These are phyloP conservation scores for Discoglossus pictus DNA, from an alignment of 2,797 vertebrate genomes.

Conservation along the genomic window DNA sequence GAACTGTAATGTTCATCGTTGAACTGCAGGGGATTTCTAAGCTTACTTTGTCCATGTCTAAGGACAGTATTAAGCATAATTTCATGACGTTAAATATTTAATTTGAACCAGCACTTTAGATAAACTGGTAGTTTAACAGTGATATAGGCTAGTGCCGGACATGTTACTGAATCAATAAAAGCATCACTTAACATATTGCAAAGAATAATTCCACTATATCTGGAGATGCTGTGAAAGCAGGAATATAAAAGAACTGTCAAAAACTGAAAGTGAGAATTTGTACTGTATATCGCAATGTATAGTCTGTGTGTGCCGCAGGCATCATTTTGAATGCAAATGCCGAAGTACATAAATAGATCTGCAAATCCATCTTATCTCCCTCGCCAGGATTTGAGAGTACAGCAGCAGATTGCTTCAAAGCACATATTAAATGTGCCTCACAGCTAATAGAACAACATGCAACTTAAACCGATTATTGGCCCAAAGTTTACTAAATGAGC, in stretches of 20 bases:
- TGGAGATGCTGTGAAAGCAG: background rate
- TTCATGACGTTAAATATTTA: background rate
- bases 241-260: background rate
- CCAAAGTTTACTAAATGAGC: conserved; percentile 8
- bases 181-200: background rate
- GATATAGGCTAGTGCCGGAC: too few relatives aligned
- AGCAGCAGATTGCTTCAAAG: conserved; percentile 28
- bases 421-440: conserved; percentile 33
- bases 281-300: conserved; percentile 10
- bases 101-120: too few relatives aligned
- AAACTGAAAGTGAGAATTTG: conserved; percentile 1
- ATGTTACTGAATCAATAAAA: background rate
- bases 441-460: conserved; percentile 1
- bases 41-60: too few relatives aligned
- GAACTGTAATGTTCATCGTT: too few relatives aligned
- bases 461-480: conserved; percentile 10
- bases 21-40: too few relatives aligned
- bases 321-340: conserved; percentile 22
- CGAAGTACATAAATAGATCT: conserved; percentile 23
- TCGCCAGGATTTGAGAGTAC: conserved; percentile 3
- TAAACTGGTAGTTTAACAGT: too few relatives aligned
- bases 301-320: conserved; percentile 4
- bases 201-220: background rate
- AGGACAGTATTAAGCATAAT: too few relatives aligned
- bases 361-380: conserved; percentile 19